These are phyloP conservation scores for Choristoneura fumiferana DNA, from an alignment of 1,140 invertebrate species.

Conservation along the genomic window DNA sequence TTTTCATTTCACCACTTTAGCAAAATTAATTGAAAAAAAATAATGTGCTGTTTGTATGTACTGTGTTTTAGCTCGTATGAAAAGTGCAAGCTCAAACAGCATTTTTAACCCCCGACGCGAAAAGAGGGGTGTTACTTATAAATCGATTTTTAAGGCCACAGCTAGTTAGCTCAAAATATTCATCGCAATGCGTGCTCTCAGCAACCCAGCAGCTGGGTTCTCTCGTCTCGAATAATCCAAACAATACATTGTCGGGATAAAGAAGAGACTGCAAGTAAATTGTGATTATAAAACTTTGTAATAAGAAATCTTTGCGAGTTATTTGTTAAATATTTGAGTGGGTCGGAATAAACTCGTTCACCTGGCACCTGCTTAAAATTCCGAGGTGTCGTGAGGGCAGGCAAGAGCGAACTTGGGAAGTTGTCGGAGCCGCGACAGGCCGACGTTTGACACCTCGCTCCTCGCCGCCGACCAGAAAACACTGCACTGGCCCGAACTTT, in stretches of 20 bases:
- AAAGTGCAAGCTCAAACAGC: background rate
- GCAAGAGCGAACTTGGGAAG: constrained; percentile 46
- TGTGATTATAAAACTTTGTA: constrained; percentile 32
- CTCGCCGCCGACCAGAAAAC: constrained; percentile 35
- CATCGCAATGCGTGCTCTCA: background rate
- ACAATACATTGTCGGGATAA: constrained; percentile 10
- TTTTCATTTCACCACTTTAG: background rate
- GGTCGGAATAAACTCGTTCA: constrained; percentile 51
- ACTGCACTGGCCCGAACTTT: constrained; percentile 44
- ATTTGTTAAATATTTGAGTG: constrained; percentile 51
- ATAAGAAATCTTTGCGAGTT: constrained; percentile 46
- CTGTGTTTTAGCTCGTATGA: too few species aligned
- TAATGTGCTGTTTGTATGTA: too few species aligned
- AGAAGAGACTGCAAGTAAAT: constrained; percentile 4
- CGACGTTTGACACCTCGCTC: constrained; percentile 52
- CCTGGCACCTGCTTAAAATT: constrained; percentile 61
- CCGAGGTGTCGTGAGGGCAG: constrained; percentile 42
- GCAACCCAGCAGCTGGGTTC: background rate
- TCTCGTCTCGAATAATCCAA: background rate
- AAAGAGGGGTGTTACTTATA: too few species aligned
- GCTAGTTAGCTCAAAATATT: background rate
- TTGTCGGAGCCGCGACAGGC: constrained; percentile 36
- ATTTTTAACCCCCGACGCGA: background rate
- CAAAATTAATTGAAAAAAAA: too few species aligned
- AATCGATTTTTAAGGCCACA: background rate